A percentile compares a stretch with the other conserved stretches of the same genome.
Conservation (phyloP, 2,888 invertebrate species). For the Strigamia transsilvanica region DNA sequence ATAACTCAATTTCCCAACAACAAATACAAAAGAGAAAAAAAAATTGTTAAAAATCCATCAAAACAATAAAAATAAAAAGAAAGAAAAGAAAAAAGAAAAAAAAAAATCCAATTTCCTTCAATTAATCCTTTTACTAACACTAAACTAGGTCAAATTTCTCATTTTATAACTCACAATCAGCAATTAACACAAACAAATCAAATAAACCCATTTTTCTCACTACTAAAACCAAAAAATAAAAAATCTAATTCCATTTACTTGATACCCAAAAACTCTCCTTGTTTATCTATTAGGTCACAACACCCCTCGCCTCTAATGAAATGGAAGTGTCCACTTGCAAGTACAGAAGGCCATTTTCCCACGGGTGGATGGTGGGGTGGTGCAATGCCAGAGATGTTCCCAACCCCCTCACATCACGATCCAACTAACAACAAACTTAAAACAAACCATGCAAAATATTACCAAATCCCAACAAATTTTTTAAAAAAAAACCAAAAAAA, state of each 20-base stretch:
- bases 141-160: not conserved
- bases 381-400: conserved; percentile 22
- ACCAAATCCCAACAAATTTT: not conserved
- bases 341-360: conserved; percentile 42
- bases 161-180: not conserved
- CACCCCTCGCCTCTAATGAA: conserved; percentile 6
- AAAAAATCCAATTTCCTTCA: not conserved
- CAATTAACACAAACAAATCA: not conserved
- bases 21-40: too few relatives aligned
- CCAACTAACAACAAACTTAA: not conserved
- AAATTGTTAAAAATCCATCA: too few relatives aligned
- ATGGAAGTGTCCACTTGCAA: conserved; percentile 42
- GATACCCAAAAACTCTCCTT: not conserved
- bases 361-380: conserved; percentile 32
- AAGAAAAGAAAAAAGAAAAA: too few relatives aligned
- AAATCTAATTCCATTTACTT: not conserved
- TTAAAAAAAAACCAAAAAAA: not conserved
- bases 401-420: conserved; percentile 40
- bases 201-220: not conserved
- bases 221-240: not conserved
- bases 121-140: not conserved
- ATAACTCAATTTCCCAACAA: too few relatives aligned
- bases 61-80: too few relatives aligned
- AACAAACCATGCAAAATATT: not conserved
- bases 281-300: conserved; percentile 23